phyloP scores from a whole-genome alignment of 2,797 vertebrate species.

The Sandelia bainsii region DNA sequence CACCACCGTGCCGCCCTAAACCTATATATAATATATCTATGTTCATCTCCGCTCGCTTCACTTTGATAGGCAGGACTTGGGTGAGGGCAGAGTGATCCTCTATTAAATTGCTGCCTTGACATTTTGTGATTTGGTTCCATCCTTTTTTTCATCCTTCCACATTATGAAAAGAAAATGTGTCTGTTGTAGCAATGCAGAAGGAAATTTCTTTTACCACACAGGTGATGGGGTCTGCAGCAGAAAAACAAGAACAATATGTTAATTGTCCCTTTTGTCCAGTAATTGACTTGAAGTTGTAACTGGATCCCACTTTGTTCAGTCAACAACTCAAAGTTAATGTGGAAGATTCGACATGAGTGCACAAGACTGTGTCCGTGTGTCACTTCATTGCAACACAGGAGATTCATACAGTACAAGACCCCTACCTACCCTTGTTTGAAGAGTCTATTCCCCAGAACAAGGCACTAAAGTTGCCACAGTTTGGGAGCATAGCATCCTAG shows the following conservation, averaged over 20 bases:
- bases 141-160: neutral
- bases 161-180: slow-evolving; percentile 17
- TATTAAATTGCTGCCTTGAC: slow-evolving; percentile 41
- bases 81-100: slow-evolving; percentile 20
- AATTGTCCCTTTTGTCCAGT: neutral
- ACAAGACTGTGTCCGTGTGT: neutral
- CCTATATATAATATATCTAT: neutral
- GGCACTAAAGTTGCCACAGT: neutral
- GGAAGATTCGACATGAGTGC: neutral
- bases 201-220: slow-evolving; percentile 2
- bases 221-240: neutral
- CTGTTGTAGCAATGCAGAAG: neutral
- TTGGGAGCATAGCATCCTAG: neutral
- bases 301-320: neutral
- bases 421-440: no score
- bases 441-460: neutral
- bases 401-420: no score
- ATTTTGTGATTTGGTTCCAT: slow-evolving; percentile 34
- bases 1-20: no score
- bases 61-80: slow-evolving; percentile 15
- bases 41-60: slow-evolving; percentile 8
- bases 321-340: neutral
- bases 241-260: slow-evolving; percentile 3
- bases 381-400: neutral
- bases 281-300: neutral